Evolutionary conservation across 2,113 vertebrate species (phyloP), one percentile per base, ranked within the genome.

Genomic region (Pteruthius melanotis): DNA sequence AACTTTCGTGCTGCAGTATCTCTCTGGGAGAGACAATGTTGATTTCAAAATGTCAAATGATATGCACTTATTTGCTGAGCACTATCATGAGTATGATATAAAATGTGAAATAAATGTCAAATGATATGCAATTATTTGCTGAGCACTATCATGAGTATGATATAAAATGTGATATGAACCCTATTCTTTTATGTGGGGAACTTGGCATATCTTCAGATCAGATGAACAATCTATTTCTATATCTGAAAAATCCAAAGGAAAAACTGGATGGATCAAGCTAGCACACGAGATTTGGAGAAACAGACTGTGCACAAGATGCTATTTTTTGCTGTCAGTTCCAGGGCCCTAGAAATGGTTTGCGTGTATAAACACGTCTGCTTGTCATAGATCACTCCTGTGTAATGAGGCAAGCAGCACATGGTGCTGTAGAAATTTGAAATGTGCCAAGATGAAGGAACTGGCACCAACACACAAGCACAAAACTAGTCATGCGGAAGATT

Each of bases 351-450:
- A 89, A 87, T 61, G 45, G 74, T 35, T 35, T 89, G 81, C 42
- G 0, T 87, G 61, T 72, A 82, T 96, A 95, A 97, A 95, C 72
- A 94, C 3, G 21, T 68, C 87, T 95, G 72, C 52, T 89, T 91
- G 81, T 91, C 89, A 72, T 79, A 89, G 89, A 95, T 94, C 89
- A 82, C 78, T 93, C 61, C 93, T 91, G 84, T 72, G 81, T 95
- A 96, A 96, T 96, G 91, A 97, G 77, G 87, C 93, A 96, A 89
- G 89, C 87, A 94, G 81, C 81, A 93, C 91, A 95, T 76, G 83
- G 66, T 87, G 81, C 65, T 91, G 69, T 39, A 93, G 70, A 89
- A 94, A 94, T 79, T 80, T 87, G 84, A 96, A 89, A 91, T 33
- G 61, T 87, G 89, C 83, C 93, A 95, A 85, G 78, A 93, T 85